A percentile compares a stretch with the other conserved stretches of the same genome.
phyloP scores from a whole-genome alignment of 2,888 invertebrate species.

The Thera obeliscata region DNA sequence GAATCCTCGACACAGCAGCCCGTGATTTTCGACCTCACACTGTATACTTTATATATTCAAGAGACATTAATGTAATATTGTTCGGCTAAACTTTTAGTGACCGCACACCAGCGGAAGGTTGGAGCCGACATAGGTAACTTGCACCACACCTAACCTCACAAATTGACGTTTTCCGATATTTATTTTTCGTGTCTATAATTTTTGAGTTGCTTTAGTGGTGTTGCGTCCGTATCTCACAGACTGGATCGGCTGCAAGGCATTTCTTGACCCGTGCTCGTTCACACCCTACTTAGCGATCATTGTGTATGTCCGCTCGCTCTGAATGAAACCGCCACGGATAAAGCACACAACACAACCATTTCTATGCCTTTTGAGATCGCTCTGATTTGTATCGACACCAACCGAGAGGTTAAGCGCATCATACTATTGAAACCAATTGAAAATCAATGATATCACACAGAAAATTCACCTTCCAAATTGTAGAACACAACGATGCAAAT shows the following conservation, averaged over 20 bases:
- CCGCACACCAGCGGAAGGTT: conserved; percentile 89
- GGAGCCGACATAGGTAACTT: conserved; percentile 89
- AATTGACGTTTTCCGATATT: conserved; percentile 82
- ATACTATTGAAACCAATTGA: conserved; percentile 65
- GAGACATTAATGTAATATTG: conserved; percentile 79
- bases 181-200: conserved; percentile 83
- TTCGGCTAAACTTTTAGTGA: conserved; percentile 86
- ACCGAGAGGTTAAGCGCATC: conserved; percentile 79
- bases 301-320: conserved; percentile 83
- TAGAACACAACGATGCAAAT: conserved; percentile 41
- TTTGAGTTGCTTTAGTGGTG: conserved; percentile 85
- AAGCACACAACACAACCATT: conserved; percentile 80
- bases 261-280: conserved; percentile 82
- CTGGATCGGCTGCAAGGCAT: conserved; percentile 83
- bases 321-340: conserved; percentile 74
- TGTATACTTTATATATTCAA: conserved; percentile 67
- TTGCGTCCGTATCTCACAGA: conserved; percentile 84
- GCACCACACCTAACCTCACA: conserved; percentile 84
- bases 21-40: conserved; percentile 63
- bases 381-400: conserved; percentile 69
- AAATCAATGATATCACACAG: conserved; percentile 47
- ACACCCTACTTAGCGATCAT: conserved; percentile 81
- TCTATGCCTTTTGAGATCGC: conserved; percentile 78
- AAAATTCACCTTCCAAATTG: conserved; percentile 44
- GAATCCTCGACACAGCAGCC: conserved; percentile 63